These are phyloP conservation scores for Epinotia bilunana DNA, from an alignment of 2,888 invertebrate genomes.

Conservation along the genomic window DNA sequence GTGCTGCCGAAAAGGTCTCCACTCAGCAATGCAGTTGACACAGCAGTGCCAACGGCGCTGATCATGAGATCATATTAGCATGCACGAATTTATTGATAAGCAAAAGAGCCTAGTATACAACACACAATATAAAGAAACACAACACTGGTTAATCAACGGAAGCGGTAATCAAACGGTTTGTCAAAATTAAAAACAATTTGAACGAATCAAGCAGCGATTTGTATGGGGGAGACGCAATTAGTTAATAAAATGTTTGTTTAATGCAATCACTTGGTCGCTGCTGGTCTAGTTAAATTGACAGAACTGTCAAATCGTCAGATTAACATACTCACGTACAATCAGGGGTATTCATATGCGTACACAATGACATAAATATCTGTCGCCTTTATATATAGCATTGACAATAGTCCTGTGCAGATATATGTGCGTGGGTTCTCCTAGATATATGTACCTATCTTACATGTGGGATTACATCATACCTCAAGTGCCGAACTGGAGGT, in stretches of 20 bases:
- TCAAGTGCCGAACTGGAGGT: too few relatives aligned
- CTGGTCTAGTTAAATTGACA: constrained; percentile 3
- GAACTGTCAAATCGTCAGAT: background rate
- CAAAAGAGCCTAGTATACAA: background rate
- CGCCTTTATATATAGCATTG: too few relatives aligned
- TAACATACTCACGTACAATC: background rate
- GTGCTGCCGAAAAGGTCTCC: too few relatives aligned
- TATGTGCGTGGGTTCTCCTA: too few relatives aligned
- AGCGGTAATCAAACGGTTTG: constrained; percentile 70
- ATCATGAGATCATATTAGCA: background rate
- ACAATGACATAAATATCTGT: too few relatives aligned
- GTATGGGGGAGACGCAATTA: constrained; percentile 64
- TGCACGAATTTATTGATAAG: background rate
- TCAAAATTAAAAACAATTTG: constrained; percentile 74
- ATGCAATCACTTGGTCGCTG: constrained; percentile 47
- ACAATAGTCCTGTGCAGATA: too few relatives aligned
- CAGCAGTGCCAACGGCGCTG: too few relatives aligned
- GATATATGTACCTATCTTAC: too few relatives aligned
- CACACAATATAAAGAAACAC: constrained; percentile 13
- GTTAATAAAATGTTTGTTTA: constrained; percentile 62
- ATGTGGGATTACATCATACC: too few relatives aligned
- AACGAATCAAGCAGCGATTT: constrained; percentile 58
- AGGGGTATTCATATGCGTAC: too few relatives aligned
- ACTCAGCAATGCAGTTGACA: too few relatives aligned
- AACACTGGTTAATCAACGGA: constrained; percentile 56